Conservation (phyloP, 2,888 invertebrate species). For the Phorcus lineatus region DNA sequence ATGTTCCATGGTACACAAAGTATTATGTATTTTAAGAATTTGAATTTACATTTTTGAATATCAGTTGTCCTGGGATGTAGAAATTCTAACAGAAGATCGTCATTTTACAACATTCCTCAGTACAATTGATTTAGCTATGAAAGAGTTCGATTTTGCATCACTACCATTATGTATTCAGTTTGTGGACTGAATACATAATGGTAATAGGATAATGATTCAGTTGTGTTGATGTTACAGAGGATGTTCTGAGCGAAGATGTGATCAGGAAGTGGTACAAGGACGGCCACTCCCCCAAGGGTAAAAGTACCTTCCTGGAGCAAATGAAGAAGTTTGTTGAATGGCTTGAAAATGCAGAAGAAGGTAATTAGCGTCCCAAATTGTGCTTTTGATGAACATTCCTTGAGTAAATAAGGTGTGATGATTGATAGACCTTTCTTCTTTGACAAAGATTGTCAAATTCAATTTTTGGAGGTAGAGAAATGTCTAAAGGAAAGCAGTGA, state of each 20-base stretch:
- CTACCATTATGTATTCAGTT: too few species aligned
- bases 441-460: too few species aligned
- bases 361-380: constrained; percentile 53
- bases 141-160: too few species aligned
- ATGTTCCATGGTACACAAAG: not conserved
- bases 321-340: constrained; percentile 98
- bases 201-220: too few species aligned
- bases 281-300: constrained; percentile 94
- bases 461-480: too few species aligned
- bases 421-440: not conserved
- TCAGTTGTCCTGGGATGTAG: not conserved
- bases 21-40: not conserved
- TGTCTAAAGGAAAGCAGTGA: too few species aligned
- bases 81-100: constrained; percentile 67
- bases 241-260: constrained; percentile 94
- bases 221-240: constrained; percentile 78
- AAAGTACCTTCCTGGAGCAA: constrained; percentile 97
- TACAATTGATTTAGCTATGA: too few species aligned
- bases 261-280: constrained; percentile 98
- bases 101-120: too few species aligned
- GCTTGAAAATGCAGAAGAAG: constrained; percentile 97
- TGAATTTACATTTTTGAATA: not conserved
- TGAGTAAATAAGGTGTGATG: not conserved
- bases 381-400: not conserved
- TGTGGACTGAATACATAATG: too few species aligned